Evolutionary conservation across 2,888 invertebrate species (phyloP).

Genomic region (Rhogogaster chlorosoma): DNA sequence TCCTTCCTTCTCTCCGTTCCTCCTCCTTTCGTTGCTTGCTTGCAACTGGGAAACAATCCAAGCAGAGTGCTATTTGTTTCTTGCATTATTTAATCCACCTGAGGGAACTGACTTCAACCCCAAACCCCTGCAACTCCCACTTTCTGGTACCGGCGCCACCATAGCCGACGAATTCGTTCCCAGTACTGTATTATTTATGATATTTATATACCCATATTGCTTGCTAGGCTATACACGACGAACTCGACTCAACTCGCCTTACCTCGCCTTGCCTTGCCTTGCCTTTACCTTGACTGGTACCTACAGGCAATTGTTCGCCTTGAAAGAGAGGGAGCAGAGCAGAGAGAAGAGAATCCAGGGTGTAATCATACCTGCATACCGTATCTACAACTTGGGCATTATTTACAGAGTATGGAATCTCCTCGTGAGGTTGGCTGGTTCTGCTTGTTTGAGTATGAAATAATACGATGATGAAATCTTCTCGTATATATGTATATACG

Average conservation of each 20-base stretch:
- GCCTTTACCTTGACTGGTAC: background rate
- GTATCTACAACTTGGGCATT: conserved; percentile 17
- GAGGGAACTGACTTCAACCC: conserved; percentile 24
- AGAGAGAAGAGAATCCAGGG: background rate
- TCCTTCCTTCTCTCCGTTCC: background rate
- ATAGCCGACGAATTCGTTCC: conserved; percentile 39
- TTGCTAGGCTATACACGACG: background rate
- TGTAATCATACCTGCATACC: conserved; percentile 29
- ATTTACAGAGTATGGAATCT: conserved; percentile 21
- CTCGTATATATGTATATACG: background rate
- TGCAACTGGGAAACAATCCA: conserved; percentile 46
- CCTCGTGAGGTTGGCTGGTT: background rate
- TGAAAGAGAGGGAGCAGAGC: background rate
- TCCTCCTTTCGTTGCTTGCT: background rate
- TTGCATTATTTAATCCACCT: conserved; percentile 48
- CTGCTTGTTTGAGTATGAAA: background rate
- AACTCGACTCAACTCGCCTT: background rate
- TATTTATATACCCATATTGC: conserved; percentile 35
- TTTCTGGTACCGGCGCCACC: background rate
- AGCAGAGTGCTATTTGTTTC: conserved; percentile 46
- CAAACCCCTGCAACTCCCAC: background rate
- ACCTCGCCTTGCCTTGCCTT: background rate
- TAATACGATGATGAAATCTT: conserved; percentile 3
- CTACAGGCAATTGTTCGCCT: background rate
- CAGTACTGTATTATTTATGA: conserved; percentile 43